Percentiles rank a stretch among this genome's conserved stretches.
phyloP scores from a whole-genome alignment of 2,113 vertebrate genomes.

The Percina caprodes region DNA sequence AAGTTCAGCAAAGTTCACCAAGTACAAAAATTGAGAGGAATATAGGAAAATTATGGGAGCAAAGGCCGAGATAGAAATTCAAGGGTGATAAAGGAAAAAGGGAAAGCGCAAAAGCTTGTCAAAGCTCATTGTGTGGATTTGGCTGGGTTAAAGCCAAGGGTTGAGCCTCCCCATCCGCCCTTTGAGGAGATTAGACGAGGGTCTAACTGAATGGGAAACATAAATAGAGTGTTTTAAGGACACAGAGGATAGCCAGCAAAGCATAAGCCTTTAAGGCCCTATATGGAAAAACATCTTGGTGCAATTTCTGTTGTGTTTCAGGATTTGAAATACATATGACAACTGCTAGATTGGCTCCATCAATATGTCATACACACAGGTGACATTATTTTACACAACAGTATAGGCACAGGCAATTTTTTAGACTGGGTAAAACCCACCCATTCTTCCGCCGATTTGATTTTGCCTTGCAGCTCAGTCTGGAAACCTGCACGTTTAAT shows the following conservation, averaged over 20 bases:
- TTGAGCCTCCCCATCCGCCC: slow-evolving; percentile 43
- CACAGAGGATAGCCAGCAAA: slow-evolving; percentile 38
- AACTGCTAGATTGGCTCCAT: slow-evolving; percentile 26
- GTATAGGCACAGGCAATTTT: neutral
- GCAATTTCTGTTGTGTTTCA: slow-evolving; percentile 47
- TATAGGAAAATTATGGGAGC: neutral
- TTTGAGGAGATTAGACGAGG: slow-evolving; percentile 72
- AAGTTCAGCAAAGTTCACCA: slow-evolving; percentile 27
- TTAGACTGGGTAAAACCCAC: too few relatives aligned
- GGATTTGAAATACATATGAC: slow-evolving; percentile 49
- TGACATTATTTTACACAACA: slow-evolving; percentile 14
- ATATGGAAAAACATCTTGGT: slow-evolving; percentile 64
- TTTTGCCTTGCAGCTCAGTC: too few relatives aligned
- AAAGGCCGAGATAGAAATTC: slow-evolving; percentile 20
- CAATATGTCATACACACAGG: slow-evolving; percentile 9
- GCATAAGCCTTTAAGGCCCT: slow-evolving; percentile 30
- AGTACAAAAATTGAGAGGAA: neutral
- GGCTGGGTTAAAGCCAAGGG: slow-evolving; percentile 57
- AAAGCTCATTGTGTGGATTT: slow-evolving; percentile 66
- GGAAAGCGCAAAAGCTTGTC: slow-evolving; percentile 59
- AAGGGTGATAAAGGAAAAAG: slow-evolving; percentile 24
- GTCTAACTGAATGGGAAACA: slow-evolving; percentile 50
- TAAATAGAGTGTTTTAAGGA: slow-evolving; percentile 23
- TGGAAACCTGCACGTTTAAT: too few relatives aligned
- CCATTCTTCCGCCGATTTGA: too few relatives aligned